Conservation (phyloP, 2,888 invertebrate species). For the Andrena camellia region DNA sequence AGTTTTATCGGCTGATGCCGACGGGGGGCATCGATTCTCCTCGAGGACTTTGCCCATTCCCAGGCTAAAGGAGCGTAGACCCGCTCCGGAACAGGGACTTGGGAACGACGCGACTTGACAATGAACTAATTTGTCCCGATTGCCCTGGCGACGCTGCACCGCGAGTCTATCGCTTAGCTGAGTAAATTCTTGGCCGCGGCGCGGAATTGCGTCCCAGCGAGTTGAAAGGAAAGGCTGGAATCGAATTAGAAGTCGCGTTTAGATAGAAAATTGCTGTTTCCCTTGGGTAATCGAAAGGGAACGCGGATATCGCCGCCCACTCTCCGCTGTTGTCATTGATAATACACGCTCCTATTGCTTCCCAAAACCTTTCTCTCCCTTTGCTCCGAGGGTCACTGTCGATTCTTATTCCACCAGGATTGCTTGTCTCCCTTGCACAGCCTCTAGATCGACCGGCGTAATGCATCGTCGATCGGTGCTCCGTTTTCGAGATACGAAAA, state of each 20-base stretch:
- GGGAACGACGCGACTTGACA: background rate
- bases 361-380: background rate
- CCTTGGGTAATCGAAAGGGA: background rate
- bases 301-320: background rate
- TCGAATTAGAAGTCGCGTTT: background rate
- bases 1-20: background rate
- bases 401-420: background rate
- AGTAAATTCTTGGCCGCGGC: too few species aligned
- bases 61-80: background rate
- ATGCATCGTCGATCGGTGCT: slow-evolving; percentile 13
- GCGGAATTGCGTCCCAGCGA: too few species aligned
- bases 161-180: background rate
- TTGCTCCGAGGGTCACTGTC: background rate
- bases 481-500: slow-evolving; percentile 16
- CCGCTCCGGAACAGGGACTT: too few species aligned
- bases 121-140: slow-evolving; percentile 15
- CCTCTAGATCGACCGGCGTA: background rate
- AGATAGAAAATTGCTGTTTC: slow-evolving; percentile 2
- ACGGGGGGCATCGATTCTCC: background rate
- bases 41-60: background rate
- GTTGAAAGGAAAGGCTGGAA: background rate
- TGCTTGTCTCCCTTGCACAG: background rate
- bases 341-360: slow-evolving; percentile 15
- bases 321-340: slow-evolving; percentile 19
- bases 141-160: background rate